These are phyloP conservation scores for Opisthocomus hoazin DNA, from an alignment of 2,113 vertebrate species.

Conservation along the genomic window DNA sequence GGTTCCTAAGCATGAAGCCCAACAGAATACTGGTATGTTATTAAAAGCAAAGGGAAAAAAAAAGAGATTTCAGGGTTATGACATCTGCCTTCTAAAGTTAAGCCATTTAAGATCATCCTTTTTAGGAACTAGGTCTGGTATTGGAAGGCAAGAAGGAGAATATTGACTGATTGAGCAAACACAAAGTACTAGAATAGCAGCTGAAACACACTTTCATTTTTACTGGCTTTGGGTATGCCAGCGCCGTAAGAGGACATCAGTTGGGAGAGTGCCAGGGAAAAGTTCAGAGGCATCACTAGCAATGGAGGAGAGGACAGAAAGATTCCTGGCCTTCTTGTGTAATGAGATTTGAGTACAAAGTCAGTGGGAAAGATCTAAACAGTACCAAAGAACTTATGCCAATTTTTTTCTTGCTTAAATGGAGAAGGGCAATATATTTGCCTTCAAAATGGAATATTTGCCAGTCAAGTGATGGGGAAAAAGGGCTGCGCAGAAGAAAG, in stretches of 20 bases:
- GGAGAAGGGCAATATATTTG: background rate
- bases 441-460: background rate
- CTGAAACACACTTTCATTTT: background rate
- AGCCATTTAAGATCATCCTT: accelerated
- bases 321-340: background rate
- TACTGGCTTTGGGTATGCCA: background rate
- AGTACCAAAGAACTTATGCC: background rate
- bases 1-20: background rate
- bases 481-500: background rate
- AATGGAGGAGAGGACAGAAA: background rate
- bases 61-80: background rate
- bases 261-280: background rate
- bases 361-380: background rate
- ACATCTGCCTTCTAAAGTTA: background rate
- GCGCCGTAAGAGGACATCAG: background rate
- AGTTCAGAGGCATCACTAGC: background rate
- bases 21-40: background rate
- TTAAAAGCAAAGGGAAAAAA: background rate
- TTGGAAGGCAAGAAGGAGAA: background rate
- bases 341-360: background rate
- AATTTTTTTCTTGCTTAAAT: background rate
- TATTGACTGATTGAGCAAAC: background rate
- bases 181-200: background rate
- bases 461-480: background rate
- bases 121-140: background rate